Conservation (phyloP, 2,888 invertebrate species). For the Balanococcus diminutus region DNA sequence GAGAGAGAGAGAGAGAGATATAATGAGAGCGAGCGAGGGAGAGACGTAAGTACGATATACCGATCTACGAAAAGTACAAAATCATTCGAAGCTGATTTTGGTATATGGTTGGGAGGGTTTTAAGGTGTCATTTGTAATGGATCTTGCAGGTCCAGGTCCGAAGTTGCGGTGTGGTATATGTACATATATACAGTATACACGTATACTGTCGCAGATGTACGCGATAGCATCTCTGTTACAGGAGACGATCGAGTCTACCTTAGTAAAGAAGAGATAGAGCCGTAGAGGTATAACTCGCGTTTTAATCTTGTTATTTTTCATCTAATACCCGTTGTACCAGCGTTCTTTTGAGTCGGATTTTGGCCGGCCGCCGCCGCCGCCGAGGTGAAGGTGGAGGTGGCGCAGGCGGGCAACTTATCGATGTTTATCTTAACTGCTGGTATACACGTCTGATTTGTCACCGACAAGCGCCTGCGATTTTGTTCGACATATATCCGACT, state of each 20-base stretch:
- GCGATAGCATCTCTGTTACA: conserved; percentile 39
- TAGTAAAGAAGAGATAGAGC: background rate
- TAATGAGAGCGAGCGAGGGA: too few species aligned
- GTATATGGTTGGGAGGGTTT: conserved; percentile 27
- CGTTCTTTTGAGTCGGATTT: conserved; percentile 8
- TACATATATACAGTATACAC: background rate
- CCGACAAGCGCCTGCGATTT: conserved; percentile 47
- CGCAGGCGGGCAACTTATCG: background rate
- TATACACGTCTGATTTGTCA: conserved; percentile 54
- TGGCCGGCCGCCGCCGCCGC: too few species aligned
- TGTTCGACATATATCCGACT: background rate
- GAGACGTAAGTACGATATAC: background rate
- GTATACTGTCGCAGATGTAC: background rate
- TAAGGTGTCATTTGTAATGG: conserved; percentile 54
- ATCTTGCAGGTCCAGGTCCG: conserved; percentile 12
- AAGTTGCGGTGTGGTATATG: background rate
- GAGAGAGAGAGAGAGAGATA: too few species aligned
- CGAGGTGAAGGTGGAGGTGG: background rate
- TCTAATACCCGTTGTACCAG: conserved; percentile 20
- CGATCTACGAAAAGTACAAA: conserved; percentile 26
- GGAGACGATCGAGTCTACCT: conserved; percentile 3
- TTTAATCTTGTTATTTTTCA: conserved; percentile 53
- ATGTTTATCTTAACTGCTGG: conserved; percentile 54
- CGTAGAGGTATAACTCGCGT: conserved; percentile 43
- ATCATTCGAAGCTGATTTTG: conserved; percentile 37